Conservation (phyloP, 1,140 invertebrate genomes). For the Meloidogyne exigua region DNA sequence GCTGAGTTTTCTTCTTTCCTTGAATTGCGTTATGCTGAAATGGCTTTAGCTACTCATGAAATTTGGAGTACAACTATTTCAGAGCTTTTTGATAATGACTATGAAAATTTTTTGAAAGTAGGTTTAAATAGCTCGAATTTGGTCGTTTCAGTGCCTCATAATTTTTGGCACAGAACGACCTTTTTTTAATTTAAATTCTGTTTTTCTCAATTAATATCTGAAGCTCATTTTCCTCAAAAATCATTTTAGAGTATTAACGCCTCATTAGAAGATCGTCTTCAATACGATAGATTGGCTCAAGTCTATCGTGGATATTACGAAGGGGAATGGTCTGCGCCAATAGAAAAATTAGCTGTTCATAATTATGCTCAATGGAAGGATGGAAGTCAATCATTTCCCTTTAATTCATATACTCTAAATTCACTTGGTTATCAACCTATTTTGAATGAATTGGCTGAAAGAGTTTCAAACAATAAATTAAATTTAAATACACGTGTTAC, state of each 20-base stretch:
- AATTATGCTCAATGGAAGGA: slow-evolving; percentile 38
- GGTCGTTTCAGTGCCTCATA: not conserved
- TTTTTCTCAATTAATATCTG: too few relatives aligned
- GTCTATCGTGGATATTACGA: slow-evolving; percentile 28
- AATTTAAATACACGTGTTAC: slow-evolving; percentile 28
- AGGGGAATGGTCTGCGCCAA: slow-evolving; percentile 32
- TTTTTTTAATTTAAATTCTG: too few relatives aligned
- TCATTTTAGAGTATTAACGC: not conserved
- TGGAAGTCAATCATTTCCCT: slow-evolving; percentile 12
- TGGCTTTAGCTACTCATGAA: slow-evolving; percentile 14
- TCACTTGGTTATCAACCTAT: slow-evolving; percentile 30
- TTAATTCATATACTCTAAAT: slow-evolving; percentile 25
- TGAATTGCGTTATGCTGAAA: slow-evolving; percentile 19
- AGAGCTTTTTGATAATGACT: slow-evolving; percentile 23
- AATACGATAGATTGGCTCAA: slow-evolving; percentile 12
- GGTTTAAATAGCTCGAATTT: too few relatives aligned
- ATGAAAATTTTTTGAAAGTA: slow-evolving; percentile 25
- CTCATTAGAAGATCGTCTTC: not conserved
- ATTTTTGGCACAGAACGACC: not conserved
- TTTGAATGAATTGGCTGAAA: slow-evolving; percentile 7
- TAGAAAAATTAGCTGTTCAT: slow-evolving; percentile 22
- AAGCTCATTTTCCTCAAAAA: too few relatives aligned
- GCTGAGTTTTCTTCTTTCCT: slow-evolving; percentile 14
- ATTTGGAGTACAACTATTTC: slow-evolving; percentile 31
- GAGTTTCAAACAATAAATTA: slow-evolving; percentile 6